These are phyloP conservation scores for Lordiphosa mommai DNA, from an alignment of 1,140 invertebrate genomes.

Conservation along the genomic window DNA sequence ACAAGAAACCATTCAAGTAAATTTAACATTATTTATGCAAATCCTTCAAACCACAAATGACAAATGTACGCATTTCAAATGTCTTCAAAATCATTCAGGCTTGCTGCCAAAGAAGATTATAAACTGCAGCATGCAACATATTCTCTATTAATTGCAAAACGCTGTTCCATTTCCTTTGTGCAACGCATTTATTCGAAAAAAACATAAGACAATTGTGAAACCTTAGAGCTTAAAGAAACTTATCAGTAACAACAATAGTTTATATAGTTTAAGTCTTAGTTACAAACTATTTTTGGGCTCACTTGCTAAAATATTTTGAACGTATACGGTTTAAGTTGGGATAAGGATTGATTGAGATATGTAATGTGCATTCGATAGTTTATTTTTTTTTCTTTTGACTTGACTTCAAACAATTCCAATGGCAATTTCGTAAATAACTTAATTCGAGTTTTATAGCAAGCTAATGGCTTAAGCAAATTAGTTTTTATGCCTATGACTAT, in stretches of 20 bases:
- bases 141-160: no score
- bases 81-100: no score
- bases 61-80: no score
- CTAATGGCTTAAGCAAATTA: constrained; percentile 46
- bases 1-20: no score
- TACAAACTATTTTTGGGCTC: constrained; percentile 66
- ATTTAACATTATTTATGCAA: no score
- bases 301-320: constrained; percentile 38
- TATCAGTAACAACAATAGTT: constrained; percentile 38
- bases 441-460: constrained; percentile 43
- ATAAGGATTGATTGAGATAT: constrained; percentile 29
- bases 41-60: no score
- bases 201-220: constrained; percentile 10
- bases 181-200: constrained; percentile 58
- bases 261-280: constrained; percentile 20
- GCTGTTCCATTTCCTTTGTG: constrained; percentile 21
- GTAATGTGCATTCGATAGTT: constrained; percentile 15
- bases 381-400: constrained; percentile 11
- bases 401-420: constrained; percentile 13
- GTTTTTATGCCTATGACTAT: constrained; percentile 54
- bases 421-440: constrained; percentile 19
- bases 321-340: constrained; percentile 25
- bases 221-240: constrained; percentile 32
- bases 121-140: no score
- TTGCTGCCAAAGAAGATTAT: no score